phyloP scores from a whole-genome alignment of 2,113 vertebrate genomes.

The Atrichornis clamosus region DNA sequence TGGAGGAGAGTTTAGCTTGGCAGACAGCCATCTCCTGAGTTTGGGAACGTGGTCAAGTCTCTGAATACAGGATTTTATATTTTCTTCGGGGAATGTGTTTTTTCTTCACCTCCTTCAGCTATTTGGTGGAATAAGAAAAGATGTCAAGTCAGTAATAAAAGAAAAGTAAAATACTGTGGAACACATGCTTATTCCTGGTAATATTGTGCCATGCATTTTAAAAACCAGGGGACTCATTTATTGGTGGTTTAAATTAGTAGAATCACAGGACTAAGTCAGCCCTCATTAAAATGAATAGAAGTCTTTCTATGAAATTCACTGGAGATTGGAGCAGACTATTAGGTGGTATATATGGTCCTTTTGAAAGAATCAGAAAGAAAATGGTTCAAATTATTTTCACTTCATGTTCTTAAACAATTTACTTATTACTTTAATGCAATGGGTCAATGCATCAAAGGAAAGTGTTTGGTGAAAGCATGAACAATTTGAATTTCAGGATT shows the following conservation, averaged over 20 bases:
- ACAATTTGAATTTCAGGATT: background rate
- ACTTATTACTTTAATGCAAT: background rate
- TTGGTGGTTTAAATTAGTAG: slow-evolving; percentile 4
- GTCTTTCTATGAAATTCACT: background rate
- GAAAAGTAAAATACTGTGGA: background rate
- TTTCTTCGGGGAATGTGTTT: background rate
- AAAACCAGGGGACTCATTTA: background rate
- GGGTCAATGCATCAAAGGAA: background rate
- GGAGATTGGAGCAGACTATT: background rate
- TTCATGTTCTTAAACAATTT: background rate
- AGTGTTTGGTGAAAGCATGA: background rate
- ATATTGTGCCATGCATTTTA: background rate
- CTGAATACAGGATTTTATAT: background rate
- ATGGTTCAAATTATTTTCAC: background rate
- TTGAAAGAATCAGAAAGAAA: background rate
- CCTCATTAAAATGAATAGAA: background rate
- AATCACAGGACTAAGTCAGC: background rate
- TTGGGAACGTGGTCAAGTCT: background rate
- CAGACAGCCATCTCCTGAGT: background rate
- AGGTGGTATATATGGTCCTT: background rate
- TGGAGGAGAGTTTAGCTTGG: background rate
- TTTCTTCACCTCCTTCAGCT: background rate
- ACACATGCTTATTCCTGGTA: background rate
- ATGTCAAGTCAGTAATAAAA: background rate
- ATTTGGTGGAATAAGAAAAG: background rate